Base-by-base conservation (phyloP, 2,113 vertebrate species). In the Microtus richardsoni region DNA sequence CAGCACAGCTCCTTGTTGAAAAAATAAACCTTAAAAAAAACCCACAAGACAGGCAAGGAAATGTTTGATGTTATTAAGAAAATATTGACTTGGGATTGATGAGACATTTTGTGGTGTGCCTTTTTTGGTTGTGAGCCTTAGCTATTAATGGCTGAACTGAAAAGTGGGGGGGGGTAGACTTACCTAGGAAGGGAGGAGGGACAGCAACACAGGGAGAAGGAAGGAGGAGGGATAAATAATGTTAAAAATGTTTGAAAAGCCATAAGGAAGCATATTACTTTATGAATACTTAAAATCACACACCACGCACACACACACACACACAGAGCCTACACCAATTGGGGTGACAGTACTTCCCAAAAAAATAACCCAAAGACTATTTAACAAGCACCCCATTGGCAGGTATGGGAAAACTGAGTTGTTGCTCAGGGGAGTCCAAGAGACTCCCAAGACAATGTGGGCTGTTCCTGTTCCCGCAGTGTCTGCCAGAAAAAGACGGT, bases 21-120 rank as follows among this genome's bases (percentile, higher is more conserved):
- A 22, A 91, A 83, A 28, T 84, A 83, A 47, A 14, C 39, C 83
- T 64, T 41, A 86, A 22, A 88, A 91, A 91, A 54, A 86, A 22
- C 22, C 10, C 22, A 64, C 3, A 91, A 64, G 66, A 52, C 24
- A 52, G 30, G 58, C 24, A 71, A 64, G 62, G 52, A 62, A 64
- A 54, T 87, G 89, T 47, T 92, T 89, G 36, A 28, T 82, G 47
- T 60, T 52, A 44, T 52, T 86, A 82, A 94, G 49, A 70, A 91
- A 60, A 24, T 36, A 33, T n/a, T 88, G 80, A 83, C 64, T 73
- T 79, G 83, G 28, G 54, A 52, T 5, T 75, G 52, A 54, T 62
- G 22, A 36, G 60, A 73, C n/a, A 39, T 24, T 60, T 73, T 68
- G 36, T 88, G 39, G 64, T 64, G 4, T 33, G 8, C 78, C 74